phyloP scores from a whole-genome alignment of 2,888 invertebrate species.

The Andrena flavipes region DNA sequence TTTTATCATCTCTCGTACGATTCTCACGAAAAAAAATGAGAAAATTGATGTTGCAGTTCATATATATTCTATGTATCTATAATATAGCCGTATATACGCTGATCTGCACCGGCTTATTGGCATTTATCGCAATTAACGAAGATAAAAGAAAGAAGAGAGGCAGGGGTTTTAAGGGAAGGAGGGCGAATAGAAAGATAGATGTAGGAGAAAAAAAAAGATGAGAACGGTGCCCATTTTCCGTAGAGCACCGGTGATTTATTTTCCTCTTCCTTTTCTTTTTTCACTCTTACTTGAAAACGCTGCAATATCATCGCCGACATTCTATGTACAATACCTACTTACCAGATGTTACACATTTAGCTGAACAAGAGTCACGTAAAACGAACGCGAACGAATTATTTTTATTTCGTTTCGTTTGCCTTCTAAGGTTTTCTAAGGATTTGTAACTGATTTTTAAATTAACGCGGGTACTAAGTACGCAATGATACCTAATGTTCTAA shows the following conservation, averaged over 20 bases:
- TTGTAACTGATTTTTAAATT: constrained; percentile 42
- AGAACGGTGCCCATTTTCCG: constrained; percentile 28
- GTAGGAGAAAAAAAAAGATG: constrained; percentile 11
- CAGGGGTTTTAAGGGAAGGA: neutral
- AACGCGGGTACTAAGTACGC: constrained; percentile 37
- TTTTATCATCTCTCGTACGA: constrained; percentile 58
- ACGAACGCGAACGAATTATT: constrained; percentile 9
- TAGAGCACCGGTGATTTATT: constrained; percentile 12
- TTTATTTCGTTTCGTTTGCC: neutral
- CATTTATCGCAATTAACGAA: constrained; percentile 52
- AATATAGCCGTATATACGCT: constrained; percentile 56
- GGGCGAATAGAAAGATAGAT: constrained; percentile 10
- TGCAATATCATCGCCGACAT: constrained; percentile 7
- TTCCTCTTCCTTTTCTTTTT: neutral
- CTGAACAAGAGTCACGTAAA: constrained; percentile 12
- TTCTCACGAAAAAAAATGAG: constrained; percentile 51
- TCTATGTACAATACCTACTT: constrained; percentile 25
- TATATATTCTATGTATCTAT: constrained; percentile 62
- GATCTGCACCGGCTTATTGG: constrained; percentile 61
- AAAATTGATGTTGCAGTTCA: constrained; percentile 57
- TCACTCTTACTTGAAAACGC: constrained; percentile 10
- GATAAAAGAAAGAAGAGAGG: constrained; percentile 21
- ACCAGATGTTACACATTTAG: neutral
- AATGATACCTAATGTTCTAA: constrained; percentile 24
- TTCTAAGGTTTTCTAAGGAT: constrained; percentile 7